Evolutionary conservation across 2,888 invertebrate species (phyloP).

Genomic region (Schizaphis graminum): DNA sequence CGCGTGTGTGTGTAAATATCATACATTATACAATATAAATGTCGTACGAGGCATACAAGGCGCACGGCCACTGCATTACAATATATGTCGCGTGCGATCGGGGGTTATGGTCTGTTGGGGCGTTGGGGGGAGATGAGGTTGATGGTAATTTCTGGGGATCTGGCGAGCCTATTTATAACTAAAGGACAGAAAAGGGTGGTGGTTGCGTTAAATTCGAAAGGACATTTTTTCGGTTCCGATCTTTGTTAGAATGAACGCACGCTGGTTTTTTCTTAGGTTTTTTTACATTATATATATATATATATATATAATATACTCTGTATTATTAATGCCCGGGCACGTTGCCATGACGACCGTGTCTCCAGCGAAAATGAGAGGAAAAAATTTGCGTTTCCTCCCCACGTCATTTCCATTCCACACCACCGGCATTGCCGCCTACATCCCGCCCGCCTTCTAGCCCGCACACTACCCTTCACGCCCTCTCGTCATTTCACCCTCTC

Average conservation of each 20-base stretch:
- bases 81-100: background rate
- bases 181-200: conserved; percentile 29
- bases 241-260: conserved; percentile 56
- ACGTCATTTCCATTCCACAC: conserved; percentile 56
- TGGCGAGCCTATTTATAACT: conserved; percentile 44
- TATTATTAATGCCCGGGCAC: conserved; percentile 65
- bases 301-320: conserved; percentile 40
- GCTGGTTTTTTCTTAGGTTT: conserved; percentile 31
- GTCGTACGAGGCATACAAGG: background rate
- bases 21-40: background rate
- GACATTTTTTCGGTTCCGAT: conserved; percentile 63
- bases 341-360: conserved; percentile 62
- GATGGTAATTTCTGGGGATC: conserved; percentile 36
- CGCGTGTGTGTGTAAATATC: background rate
- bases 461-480: background rate
- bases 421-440: conserved; percentile 5
- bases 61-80: background rate
- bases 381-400: conserved; percentile 64
- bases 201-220: conserved; percentile 59
- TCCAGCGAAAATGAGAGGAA: conserved; percentile 65
- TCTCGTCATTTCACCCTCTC: background rate
- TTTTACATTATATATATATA: conserved; percentile 11
- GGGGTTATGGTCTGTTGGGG: background rate
- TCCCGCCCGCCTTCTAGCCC: background rate
- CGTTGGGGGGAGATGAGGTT: background rate